phyloP scores from a whole-genome alignment of 2,113 vertebrate genomes.

The Malurus alboscapulatus region DNA sequence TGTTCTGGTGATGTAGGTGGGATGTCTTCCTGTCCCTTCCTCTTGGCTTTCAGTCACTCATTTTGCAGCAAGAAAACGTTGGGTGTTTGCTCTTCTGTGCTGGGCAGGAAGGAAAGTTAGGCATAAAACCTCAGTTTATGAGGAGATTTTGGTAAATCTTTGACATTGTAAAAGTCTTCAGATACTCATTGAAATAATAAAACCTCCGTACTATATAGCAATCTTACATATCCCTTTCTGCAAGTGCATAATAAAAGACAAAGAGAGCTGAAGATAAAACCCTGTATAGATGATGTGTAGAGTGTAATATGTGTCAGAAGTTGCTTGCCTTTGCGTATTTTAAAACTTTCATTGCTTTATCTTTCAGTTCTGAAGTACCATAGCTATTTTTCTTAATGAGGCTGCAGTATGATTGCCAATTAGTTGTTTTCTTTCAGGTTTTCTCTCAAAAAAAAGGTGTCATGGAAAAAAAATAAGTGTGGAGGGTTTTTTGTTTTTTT shows the following conservation, averaged over 20 bases:
- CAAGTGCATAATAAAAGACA: background rate
- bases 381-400: background rate
- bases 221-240: background rate
- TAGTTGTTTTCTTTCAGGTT: background rate
- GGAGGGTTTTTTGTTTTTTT: too few relatives aligned
- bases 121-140: background rate
- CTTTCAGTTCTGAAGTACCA: background rate
- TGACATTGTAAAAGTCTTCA: background rate
- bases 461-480: background rate
- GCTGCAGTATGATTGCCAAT: background rate
- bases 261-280: background rate
- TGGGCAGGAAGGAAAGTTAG: background rate
- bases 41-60: background rate
- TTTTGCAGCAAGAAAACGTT: background rate
- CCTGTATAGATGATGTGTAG: background rate
- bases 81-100: background rate
- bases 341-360: constrained; percentile 1
- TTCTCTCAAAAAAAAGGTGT: background rate
- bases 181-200: background rate
- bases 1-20: background rate
- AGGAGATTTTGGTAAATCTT: background rate
- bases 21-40: background rate
- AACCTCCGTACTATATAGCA: background rate
- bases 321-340: background rate
- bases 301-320: background rate